Conservation (phyloP, 2,888 invertebrate genomes). For the Periphyllus acericola region DNA sequence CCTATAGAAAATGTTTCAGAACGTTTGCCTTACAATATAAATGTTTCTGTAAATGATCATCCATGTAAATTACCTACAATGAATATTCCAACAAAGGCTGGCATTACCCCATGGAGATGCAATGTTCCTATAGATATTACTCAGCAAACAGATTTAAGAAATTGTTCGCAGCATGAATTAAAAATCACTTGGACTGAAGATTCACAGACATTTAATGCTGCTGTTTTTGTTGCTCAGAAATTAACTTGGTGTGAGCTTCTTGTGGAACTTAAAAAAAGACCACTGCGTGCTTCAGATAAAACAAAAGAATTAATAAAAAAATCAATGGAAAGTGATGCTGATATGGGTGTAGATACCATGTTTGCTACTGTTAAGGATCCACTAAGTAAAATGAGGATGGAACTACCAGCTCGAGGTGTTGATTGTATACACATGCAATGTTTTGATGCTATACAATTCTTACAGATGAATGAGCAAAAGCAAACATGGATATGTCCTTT, state of each 20-base stretch:
- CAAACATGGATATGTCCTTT: slow-evolving; percentile 99
- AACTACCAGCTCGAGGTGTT: slow-evolving; percentile 86
- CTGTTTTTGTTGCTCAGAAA: slow-evolving; percentile 50
- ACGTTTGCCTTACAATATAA: slow-evolving; percentile 49
- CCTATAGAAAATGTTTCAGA: slow-evolving; percentile 37
- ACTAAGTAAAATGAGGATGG: slow-evolving; percentile 89
- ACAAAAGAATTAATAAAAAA: slow-evolving; percentile 54
- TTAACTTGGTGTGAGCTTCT: slow-evolving; percentile 39
- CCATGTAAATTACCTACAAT: slow-evolving; percentile 42
- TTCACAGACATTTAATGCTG: slow-evolving; percentile 39
- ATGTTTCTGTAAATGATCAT: slow-evolving; percentile 46
- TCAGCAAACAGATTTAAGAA: slow-evolving; percentile 51
- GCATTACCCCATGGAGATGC: slow-evolving; percentile 50
- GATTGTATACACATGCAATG: slow-evolving; percentile 97
- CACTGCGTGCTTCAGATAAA: neutral
- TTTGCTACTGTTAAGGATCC: slow-evolving; percentile 95
- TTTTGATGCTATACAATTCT: slow-evolving; percentile 93
- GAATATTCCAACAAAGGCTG: slow-evolving; percentile 57
- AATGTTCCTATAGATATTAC: slow-evolving; percentile 58
- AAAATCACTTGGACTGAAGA: slow-evolving; percentile 48
- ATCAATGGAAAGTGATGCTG: slow-evolving; percentile 84
- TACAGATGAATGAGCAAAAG: slow-evolving; percentile 98
- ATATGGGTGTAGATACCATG: slow-evolving; percentile 94
- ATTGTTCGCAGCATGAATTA: slow-evolving; percentile 40
- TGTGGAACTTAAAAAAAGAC: slow-evolving; percentile 41